phyloP scores from a whole-genome alignment of 92 coral and sea anemone genomes.

The Porites divaricata region DNA sequence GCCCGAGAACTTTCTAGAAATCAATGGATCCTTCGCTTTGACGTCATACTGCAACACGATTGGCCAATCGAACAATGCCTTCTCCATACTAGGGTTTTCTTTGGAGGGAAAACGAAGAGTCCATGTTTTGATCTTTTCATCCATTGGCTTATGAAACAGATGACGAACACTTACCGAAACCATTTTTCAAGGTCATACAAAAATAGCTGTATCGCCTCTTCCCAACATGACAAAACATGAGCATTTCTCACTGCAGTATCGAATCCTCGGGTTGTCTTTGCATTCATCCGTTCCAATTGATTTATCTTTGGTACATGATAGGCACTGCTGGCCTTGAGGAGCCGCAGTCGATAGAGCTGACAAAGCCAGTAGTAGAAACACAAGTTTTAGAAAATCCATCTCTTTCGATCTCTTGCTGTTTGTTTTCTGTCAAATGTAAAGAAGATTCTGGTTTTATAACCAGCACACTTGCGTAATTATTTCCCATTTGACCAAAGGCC shows the following conservation, averaged over 20 bases:
- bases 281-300: background rate
- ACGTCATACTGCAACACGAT: too few species aligned
- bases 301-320: background rate
- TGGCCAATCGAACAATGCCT: too few species aligned
- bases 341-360: background rate
- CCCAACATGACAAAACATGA: conserved; percentile 9
- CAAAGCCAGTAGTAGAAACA: background rate
- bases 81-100: too few species aligned
- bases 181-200: too few species aligned
- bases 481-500: background rate
- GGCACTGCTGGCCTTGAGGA: conserved; percentile 5
- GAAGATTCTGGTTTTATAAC: background rate
- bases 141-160: too few species aligned
- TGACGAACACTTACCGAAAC: too few species aligned
- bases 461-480: background rate
- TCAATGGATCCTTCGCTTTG: too few species aligned
- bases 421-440: background rate
- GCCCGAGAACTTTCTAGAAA: too few species aligned
- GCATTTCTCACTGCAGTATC: conserved; percentile 1
- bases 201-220: background rate
- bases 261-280: background rate
- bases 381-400: background rate
- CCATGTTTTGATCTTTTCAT: too few species aligned
- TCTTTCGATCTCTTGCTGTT: background rate
- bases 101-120: too few species aligned